Conservation (phyloP, 2,888 invertebrate species). For the Dysmachus trigonus region DNA sequence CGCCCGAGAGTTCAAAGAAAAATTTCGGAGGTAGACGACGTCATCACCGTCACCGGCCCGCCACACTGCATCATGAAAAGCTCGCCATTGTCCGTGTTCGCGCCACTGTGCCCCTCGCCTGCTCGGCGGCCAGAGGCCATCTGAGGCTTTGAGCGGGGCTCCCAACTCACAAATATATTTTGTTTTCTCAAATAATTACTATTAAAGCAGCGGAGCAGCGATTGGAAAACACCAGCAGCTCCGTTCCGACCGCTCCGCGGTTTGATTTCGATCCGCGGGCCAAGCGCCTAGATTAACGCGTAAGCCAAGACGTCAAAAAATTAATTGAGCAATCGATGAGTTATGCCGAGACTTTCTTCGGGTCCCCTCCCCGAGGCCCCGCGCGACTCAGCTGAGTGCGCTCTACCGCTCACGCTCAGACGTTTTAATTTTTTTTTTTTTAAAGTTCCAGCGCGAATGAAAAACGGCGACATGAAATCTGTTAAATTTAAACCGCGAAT, state of each 20-base stretch:
- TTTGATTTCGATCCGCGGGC: not conserved
- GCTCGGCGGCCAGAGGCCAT: not conserved
- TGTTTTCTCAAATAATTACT: not conserved
- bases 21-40: not conserved
- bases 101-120: not conserved
- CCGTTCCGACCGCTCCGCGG: not conserved
- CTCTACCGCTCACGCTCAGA: not conserved
- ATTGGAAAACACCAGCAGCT: not conserved
- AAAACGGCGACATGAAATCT: not conserved
- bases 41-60: not conserved
- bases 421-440: not conserved
- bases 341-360: not conserved
- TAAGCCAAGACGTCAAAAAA: not conserved
- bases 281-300: not conserved
- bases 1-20: not conserved
- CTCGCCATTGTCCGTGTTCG: not conserved
- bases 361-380: not conserved
- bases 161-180: not conserved
- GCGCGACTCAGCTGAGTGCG: not conserved
- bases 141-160: not conserved
- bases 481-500: not conserved
- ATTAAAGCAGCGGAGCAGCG: not conserved
- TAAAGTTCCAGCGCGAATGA: not conserved
- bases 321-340: not conserved
- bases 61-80: not conserved